A percentile compares a stretch with the other conserved stretches of the same genome.
These are phyloP conservation scores for Adoxophyes honmai DNA, from an alignment of 1,140 invertebrate genomes.

Conservation along the genomic window DNA sequence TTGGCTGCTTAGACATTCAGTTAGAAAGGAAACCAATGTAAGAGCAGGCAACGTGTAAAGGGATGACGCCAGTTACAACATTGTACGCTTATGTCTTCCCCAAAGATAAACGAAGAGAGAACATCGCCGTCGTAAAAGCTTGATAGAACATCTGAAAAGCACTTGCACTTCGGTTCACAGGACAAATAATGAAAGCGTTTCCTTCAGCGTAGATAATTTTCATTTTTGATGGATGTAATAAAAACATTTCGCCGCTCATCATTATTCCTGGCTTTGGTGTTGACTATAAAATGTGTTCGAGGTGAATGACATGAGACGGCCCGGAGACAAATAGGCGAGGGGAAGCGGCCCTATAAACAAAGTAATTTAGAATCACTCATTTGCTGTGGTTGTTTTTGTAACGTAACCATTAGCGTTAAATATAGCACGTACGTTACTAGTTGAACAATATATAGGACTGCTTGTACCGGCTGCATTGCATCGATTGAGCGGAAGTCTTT, in stretches of 20 bases:
- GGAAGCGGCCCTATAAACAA: constrained; percentile 3
- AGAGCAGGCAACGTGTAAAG: too few species aligned
- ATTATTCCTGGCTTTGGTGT: constrained; percentile 9
- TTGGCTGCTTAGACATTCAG: too few species aligned
- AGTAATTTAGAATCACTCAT: background rate
- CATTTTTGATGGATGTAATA: background rate
- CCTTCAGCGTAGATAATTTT: background rate
- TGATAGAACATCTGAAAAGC: too few species aligned
- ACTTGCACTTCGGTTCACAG: too few species aligned
- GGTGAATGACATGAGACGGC: background rate
- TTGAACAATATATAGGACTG: background rate
- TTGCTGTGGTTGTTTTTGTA: constrained; percentile 6
- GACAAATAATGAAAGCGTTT: background rate
- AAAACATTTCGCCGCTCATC: constrained; percentile 5
- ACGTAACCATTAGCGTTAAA: background rate
- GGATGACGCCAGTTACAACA: too few species aligned
- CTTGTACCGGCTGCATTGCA: too few species aligned
- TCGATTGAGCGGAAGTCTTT: too few species aligned
- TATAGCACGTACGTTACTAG: background rate
- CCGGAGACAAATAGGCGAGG: constrained; percentile 6
- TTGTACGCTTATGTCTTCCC: too few species aligned
- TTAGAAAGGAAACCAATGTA: too few species aligned
- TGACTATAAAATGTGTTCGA: constrained; percentile 10
- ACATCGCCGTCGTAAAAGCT: too few species aligned
- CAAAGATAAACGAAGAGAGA: too few species aligned